phyloP scores from a whole-genome alignment of 1,140 invertebrate genomes.

The Orussus abietinus region DNA sequence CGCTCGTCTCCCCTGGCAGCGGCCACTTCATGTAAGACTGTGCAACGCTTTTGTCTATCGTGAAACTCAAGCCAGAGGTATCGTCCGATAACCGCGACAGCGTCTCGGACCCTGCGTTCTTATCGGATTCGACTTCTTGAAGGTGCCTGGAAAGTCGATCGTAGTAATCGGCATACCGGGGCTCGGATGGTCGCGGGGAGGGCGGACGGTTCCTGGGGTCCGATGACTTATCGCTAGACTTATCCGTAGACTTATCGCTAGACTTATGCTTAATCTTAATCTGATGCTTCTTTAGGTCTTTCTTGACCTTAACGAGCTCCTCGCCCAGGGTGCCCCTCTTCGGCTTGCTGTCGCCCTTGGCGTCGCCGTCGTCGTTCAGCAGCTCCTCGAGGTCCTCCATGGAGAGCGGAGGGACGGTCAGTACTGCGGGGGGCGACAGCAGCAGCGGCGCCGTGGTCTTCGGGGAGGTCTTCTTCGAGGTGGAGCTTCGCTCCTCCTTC shows the following conservation, averaged over 20 bases:
- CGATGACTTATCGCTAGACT: conserved; percentile 10
- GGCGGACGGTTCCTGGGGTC: conserved; percentile 14
- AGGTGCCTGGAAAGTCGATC: no score
- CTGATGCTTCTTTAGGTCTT: no score
- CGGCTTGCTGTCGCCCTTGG: neutral
- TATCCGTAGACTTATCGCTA: neutral
- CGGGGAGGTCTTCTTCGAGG: conserved; percentile 5
- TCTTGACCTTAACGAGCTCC: no score
- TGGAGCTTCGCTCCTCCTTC: conserved; percentile 6
- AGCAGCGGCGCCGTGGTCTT: conserved; percentile 16
- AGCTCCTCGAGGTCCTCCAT: conserved; percentile 35
- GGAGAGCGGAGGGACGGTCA: conserved; percentile 28
- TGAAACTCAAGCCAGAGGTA: no score
- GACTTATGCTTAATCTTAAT: neutral
- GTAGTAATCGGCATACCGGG: conserved; percentile 35
- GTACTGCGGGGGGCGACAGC: conserved; percentile 27
- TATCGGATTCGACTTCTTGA: no score
- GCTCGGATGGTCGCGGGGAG: conserved; percentile 15
- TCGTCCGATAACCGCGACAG: conserved; percentile 16
- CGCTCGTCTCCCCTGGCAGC: no score
- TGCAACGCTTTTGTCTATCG: no score
- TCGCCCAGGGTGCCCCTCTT: no score
- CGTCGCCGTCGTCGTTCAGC: conserved; percentile 22
- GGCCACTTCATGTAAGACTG: no score
- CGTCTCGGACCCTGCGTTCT: no score